phyloP scores from a whole-genome alignment of 2,113 vertebrate genomes.

The Poeciliopsis prolifica region DNA sequence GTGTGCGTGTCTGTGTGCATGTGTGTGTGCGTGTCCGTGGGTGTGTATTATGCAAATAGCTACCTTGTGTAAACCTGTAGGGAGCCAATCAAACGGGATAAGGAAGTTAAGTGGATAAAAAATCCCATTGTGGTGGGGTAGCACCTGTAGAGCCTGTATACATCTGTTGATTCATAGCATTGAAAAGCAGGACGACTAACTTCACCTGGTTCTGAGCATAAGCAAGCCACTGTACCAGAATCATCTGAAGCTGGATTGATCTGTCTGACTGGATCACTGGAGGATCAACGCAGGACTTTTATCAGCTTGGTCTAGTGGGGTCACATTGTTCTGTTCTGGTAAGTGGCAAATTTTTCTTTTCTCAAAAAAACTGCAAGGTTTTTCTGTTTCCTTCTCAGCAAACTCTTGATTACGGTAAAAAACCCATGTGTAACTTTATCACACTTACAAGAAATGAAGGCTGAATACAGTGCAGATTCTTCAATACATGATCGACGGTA shows the following conservation, averaged over 20 bases:
- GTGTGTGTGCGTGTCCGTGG: slow-evolving; percentile 26
- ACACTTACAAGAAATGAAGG: neutral
- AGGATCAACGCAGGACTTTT: slow-evolving; percentile 32
- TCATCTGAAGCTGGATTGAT: slow-evolving; percentile 18
- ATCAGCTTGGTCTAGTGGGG: slow-evolving; percentile 37
- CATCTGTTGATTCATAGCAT: slow-evolving; percentile 48
- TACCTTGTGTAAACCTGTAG: slow-evolving; percentile 47
- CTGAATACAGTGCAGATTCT: neutral
- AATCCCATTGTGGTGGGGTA: slow-evolving; percentile 66
- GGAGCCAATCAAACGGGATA: slow-evolving; percentile 63
- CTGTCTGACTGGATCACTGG: slow-evolving; percentile 15
- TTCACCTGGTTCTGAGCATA: neutral
- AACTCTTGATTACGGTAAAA: neutral
- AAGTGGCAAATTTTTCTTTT: slow-evolving; percentile 30
- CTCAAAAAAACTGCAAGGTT: neutral
- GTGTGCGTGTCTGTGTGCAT: slow-evolving; percentile 26
- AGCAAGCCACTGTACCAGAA: neutral
- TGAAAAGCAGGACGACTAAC: slow-evolving; percentile 22
- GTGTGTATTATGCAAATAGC: slow-evolving; percentile 72
- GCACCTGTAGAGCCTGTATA: slow-evolving; percentile 47
- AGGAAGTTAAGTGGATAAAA: slow-evolving; percentile 76
- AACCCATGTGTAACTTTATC: neutral
- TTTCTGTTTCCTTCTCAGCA: neutral
- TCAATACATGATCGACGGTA: neutral
- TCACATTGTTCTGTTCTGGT: slow-evolving; percentile 60